Evolutionary conservation across 2,113 vertebrate species (phyloP).

Genomic region (Myxocyprinus asiaticus): DNA sequence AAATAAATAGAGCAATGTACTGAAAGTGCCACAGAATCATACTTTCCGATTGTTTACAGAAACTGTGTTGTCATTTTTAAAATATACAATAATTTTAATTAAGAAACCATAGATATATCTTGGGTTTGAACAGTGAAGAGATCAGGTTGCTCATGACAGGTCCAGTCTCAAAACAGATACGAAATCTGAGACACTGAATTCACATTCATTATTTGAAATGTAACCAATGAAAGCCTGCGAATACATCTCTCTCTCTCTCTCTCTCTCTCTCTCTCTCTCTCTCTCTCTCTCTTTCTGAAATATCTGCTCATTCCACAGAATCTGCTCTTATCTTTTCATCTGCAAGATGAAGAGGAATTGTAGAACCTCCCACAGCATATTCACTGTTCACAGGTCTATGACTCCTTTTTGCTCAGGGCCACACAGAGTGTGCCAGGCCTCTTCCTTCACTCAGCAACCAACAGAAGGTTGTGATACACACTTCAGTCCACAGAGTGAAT

Average conservation of each 20-base stretch:
- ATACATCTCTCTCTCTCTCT: not conserved
- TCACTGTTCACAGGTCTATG: not conserved
- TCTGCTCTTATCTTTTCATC: conserved; percentile 27
- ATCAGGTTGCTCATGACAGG: not conserved
- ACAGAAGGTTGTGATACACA: conserved; percentile 25
- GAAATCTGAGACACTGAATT: not conserved
- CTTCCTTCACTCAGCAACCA: conserved; percentile 39
- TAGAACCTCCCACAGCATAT: conserved; percentile 1
- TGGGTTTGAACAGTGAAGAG: not conserved
- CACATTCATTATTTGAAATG: conserved; percentile 2
- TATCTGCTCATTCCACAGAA: conserved; percentile 7
- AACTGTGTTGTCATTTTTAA: too few relatives aligned
- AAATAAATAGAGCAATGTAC: too few relatives aligned
- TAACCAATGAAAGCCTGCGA: not conserved
- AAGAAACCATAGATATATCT: not conserved
- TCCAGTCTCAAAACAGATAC: too few relatives aligned
- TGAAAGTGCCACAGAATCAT: too few relatives aligned
- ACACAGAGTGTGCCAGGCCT: conserved; percentile 35
- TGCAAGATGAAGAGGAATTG: conserved; percentile 31
- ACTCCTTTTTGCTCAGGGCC: conserved; percentile 19
- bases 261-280: too few relatives aligned
- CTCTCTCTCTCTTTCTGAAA: too few relatives aligned
- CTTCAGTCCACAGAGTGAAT: conserved; percentile 15
- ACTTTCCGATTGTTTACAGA: too few relatives aligned
- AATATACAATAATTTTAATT: not conserved